phyloP scores from a whole-genome alignment of 2,113 vertebrate species.

The Hylia prasina region DNA sequence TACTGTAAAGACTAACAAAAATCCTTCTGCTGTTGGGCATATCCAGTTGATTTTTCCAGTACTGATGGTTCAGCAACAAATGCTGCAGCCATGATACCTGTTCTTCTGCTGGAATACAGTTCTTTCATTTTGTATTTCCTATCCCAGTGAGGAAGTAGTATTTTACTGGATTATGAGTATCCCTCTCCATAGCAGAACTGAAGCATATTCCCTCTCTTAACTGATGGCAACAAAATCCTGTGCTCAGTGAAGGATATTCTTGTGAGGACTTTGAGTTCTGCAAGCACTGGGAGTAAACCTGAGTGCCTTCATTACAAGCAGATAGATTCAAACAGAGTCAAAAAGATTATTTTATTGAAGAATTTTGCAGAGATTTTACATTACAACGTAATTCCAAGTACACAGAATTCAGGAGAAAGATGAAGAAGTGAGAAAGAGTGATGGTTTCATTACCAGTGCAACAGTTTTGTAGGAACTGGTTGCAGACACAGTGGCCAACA shows the following conservation, averaged over 20 bases:
- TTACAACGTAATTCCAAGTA: not conserved
- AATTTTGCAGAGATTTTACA: not conserved
- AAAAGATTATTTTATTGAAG: not conserved
- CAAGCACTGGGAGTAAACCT: not conserved
- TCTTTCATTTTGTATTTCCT: not conserved
- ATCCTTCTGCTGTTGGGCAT: not conserved
- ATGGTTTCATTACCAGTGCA: not conserved
- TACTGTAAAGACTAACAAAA: not conserved
- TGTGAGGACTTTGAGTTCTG: not conserved
- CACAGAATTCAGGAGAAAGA: not conserved
- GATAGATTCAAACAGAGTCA: not conserved
- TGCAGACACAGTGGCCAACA: not conserved
- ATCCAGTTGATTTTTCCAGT: not conserved
- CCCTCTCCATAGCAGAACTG: not conserved
- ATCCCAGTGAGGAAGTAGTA: not conserved
- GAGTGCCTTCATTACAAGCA: not conserved
- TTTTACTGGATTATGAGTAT: not conserved
- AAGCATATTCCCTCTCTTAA: not conserved
- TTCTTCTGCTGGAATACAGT: not conserved
- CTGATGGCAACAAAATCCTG: not conserved
- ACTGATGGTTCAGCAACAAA: not conserved
- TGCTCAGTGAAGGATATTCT: not conserved
- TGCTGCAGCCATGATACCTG: not conserved
- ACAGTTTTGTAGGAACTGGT: not conserved
- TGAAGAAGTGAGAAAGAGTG: not conserved